These are phyloP conservation scores for Scolopax bukidnonensis DNA, from an alignment of 2,797 vertebrate species.

Conservation along the genomic window DNA sequence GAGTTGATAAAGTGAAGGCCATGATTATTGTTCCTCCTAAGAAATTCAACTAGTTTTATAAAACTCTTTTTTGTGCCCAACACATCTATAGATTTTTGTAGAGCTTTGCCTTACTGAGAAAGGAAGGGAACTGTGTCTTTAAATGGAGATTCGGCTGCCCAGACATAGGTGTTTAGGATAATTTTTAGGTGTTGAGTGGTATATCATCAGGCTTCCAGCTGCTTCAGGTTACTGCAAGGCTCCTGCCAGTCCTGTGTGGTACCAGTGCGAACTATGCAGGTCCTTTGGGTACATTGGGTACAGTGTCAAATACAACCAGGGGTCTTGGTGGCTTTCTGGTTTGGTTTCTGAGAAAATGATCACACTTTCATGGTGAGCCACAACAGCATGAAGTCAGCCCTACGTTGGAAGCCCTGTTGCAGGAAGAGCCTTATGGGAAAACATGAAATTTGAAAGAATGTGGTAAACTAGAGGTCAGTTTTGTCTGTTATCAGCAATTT, in stretches of 20 bases:
- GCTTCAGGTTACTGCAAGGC: neutral
- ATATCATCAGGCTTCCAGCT: neutral
- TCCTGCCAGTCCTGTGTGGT: neutral
- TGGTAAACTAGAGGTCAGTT: neutral
- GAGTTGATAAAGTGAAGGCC: neutral
- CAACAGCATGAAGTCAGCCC: neutral
- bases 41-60: neutral
- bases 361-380: neutral
- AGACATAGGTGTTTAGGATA: neutral
- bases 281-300: neutral
- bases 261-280: neutral
- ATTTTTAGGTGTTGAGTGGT: neutral
- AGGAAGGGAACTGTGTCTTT: neutral
- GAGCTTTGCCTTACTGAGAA: neutral
- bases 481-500: neutral
- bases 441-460: neutral
- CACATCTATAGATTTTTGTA: neutral
- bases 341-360: neutral
- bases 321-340: neutral
- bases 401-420: neutral
- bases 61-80: neutral
- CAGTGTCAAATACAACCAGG: neutral
- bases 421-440: neutral
- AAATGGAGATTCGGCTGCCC: neutral
- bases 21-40: neutral